Evolutionary conservation across 1,140 invertebrate species (phyloP), one percentile per base, ranked within the genome.

Genomic region (Dreissena polymorpha): DNA sequence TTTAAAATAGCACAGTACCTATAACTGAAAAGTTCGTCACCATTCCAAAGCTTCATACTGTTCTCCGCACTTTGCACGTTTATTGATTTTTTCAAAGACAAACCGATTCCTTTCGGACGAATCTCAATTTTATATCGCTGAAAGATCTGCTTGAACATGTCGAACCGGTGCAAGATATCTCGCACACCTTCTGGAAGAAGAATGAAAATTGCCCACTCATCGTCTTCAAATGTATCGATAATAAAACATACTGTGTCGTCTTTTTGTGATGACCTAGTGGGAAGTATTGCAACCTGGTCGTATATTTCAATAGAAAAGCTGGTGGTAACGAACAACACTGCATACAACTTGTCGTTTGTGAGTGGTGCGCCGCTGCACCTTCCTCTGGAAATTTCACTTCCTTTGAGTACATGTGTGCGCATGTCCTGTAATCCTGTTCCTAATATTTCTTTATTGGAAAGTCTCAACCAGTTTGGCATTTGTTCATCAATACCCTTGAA

Each of bases 221-320:
- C 29, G 63, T 69, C 67, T 79, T 79, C 21, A 70, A 65, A 79
- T 39, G 70, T 69, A 29, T 79, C 76, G 21, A 79, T 57, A 6
- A 79, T 55, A n/a, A 79, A n/a, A 53, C 76, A 79, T 55, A 69
- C 69, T 10, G 27, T 25, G 10, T 57, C 8, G 49, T 53, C 51
- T 18, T 39, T 39, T 39, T 39, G 39, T 39, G 1, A 23, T 57
- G 60, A 13, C 18, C n/a, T 0, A 21, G n/a, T 57, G 12, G 67
- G 67, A 13, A 78, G n/a, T 1, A 1, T n/a, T n/a, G 70, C 18
- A 25, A 70, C 18, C 39, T 79, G 23, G n/a, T 68, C 76, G 55
- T 79, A 79, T n/a, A 79, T 13, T 39, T 23, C 49, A 2, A 79
- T 23, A 14, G 67, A 39, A 29, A 79, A 69, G 63, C 50, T 70